A percentile compares a stretch with the other conserved stretches of the same genome.
Conservation (phyloP, 1,140 invertebrate species). For the Arion vulgaris region DNA sequence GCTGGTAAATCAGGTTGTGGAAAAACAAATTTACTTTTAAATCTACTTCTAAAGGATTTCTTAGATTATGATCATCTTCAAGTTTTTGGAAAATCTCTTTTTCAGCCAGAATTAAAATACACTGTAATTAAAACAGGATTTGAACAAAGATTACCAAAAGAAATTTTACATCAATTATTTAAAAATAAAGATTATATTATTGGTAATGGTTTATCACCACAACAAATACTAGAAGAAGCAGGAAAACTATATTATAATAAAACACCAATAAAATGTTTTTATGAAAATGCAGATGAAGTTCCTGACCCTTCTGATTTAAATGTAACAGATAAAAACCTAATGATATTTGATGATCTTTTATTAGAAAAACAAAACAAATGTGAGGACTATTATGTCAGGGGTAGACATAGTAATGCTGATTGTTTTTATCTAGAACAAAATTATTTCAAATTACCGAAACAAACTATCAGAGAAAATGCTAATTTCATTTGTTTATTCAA, state of each 20-base stretch:
- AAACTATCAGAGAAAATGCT: conserved; percentile 17
- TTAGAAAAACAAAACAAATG: conserved; percentile 25
- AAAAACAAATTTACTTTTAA: no score
- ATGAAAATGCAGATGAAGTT: not conserved
- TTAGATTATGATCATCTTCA: conserved; percentile 15
- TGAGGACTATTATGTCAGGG: conserved; percentile 1
- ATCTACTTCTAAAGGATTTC: not conserved
- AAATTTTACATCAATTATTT: conserved; percentile 1
- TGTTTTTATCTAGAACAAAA: conserved; percentile 11
- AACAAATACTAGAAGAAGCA: not conserved
- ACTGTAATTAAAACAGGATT: conserved; percentile 1
- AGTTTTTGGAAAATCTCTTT: conserved; percentile 13
- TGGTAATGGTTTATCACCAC: not conserved
- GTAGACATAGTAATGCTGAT: not conserved
- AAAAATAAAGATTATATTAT: not conserved
- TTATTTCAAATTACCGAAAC: no score
- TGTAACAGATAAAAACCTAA: no score
- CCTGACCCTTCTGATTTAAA: not conserved
- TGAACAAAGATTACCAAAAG: conserved; percentile 2
- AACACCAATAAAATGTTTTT: conserved; percentile 7
- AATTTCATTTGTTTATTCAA: conserved; percentile 27
- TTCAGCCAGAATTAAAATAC: not conserved
- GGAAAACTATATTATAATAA: not conserved
- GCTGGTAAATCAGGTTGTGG: conserved; percentile 14
- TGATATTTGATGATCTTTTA: conserved; percentile 18